phyloP scores from a whole-genome alignment of 2,888 invertebrate genomes.

The Flexamia atlantica region DNA sequence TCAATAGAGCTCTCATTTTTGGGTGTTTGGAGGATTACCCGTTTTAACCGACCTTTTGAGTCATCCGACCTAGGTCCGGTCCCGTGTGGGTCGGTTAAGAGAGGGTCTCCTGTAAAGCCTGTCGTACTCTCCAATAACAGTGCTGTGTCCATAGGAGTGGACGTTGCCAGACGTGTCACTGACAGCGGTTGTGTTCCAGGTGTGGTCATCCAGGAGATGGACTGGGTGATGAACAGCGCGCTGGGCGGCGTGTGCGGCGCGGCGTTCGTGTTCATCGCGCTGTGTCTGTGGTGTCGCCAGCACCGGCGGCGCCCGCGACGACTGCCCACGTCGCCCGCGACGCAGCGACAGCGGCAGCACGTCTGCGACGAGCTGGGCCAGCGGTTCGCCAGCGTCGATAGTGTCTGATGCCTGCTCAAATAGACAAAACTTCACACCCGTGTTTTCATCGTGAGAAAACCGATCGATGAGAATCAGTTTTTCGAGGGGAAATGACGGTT shows the following conservation, averaged over 20 bases:
- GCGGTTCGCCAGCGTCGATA: conserved; percentile 78
- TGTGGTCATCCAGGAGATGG: conserved; percentile 77
- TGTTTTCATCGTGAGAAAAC: conserved; percentile 51
- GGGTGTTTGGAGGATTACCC: too few species aligned
- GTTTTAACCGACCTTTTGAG: too few species aligned
- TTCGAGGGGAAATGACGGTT: neutral
- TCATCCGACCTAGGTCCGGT: too few species aligned
- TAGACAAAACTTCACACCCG: conserved; percentile 63
- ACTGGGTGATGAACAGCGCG: conserved; percentile 78
- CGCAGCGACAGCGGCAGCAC: conserved; percentile 75
- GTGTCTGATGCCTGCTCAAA: conserved; percentile 77
- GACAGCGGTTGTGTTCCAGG: conserved; percentile 72
- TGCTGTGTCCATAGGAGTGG: too few species aligned
- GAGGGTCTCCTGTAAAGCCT: too few species aligned
- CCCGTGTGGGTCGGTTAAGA: too few species aligned
- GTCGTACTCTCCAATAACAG: too few species aligned
- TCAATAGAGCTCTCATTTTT: too few species aligned
- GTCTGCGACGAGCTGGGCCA: conserved; percentile 79
- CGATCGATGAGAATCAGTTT: neutral
- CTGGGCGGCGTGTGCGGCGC: conserved; percentile 76
- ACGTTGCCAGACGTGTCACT: too few species aligned
- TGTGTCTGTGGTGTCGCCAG: conserved; percentile 77
- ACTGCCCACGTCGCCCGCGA: conserved; percentile 72
- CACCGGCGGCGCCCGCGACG: conserved; percentile 73
- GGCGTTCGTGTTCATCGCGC: conserved; percentile 75